Evolutionary conservation across 2,797 vertebrate species (phyloP).

Genomic region (Eleutherodactylus coqui): DNA sequence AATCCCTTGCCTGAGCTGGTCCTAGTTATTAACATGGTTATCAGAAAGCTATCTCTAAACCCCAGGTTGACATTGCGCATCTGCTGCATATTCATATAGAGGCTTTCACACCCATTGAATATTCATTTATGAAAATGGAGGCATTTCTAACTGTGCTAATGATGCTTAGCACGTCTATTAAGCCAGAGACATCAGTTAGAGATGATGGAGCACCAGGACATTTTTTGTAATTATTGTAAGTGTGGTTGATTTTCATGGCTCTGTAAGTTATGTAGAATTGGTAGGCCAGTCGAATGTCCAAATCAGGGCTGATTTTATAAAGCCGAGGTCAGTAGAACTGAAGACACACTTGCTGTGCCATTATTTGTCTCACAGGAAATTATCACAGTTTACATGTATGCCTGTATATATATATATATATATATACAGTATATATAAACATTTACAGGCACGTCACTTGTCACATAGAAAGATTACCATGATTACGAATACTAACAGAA

Average conservation of each 20-base stretch:
- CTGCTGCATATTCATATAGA: constrained; percentile 63
- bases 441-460: neutral
- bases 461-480: too few relatives aligned
- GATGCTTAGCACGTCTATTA: constrained; percentile 63
- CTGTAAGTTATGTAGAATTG: constrained; percentile 41
- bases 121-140: constrained; percentile 64
- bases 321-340: constrained; percentile 34
- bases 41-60: constrained; percentile 56
- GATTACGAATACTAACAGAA: too few relatives aligned
- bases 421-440: neutral
- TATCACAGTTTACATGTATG: neutral
- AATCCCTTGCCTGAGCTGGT: constrained; percentile 49
- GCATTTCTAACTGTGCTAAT: constrained; percentile 64
- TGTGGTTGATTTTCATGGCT: constrained; percentile 60
- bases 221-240: constrained; percentile 61
- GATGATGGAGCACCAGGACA: constrained; percentile 60
- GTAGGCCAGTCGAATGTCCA: constrained; percentile 33
- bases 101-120: constrained; percentile 63
- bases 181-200: constrained; percentile 56
- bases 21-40: constrained; percentile 55
- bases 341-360: constrained; percentile 1
- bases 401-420: neutral
- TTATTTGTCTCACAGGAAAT: neutral
- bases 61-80: constrained; percentile 58
- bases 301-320: constrained; percentile 41